Base-by-base conservation (phyloP, 2,888 invertebrate species). In the Cyclophora albipunctata region DNA sequence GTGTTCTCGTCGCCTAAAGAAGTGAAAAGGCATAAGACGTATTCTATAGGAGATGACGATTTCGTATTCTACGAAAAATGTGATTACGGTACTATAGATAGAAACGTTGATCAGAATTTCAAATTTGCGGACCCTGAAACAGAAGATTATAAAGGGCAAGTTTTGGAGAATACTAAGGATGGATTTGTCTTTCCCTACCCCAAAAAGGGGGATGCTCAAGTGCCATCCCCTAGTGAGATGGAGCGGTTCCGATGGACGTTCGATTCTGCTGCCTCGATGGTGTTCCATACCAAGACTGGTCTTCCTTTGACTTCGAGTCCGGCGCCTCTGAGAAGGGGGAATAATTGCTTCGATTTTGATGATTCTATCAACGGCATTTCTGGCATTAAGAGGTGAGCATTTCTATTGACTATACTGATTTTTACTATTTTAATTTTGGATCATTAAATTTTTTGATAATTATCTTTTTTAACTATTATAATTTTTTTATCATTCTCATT, bases 291-390 rank as follows among this genome's bases (percentile, higher is more conserved):
- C 35, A 90, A 92, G 63, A 95, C 95, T 7, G 96, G 96, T 0
- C 84, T 96, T 48, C 96, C 96, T 0, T 81, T 96, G 45, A 95
- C 95, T 0, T 96, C 96, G 41, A 96, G 95, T 75, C 96, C 96
- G 0, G 96, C 96, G 2, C 96, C 96, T 0, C 80, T 95, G 55
- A 84, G 95, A 45, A 90, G 93, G 47, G 94, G 95, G 3, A 93
- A 92, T 59, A 92, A 92, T 49, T 92, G 94, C 68, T 96, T 96
- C 75, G 95, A 95, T 73, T 96, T 94, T 69, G 96, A 96, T 81
- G 93, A 94, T 66, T 92, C 93, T 42, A 91, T 96, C 58, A 93
- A 92, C 63, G 93, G 93, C 4, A 93, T 94, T 35, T 93, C 94
- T 50, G 94, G 95, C 42, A 95, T 95, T 62, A 93, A 95, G 84